A percentile compares a stretch with the other conserved stretches of the same genome.
These are phyloP conservation scores for Semotilus atromaculatus DNA, from an alignment of 2,797 vertebrate species.

Conservation along the genomic window DNA sequence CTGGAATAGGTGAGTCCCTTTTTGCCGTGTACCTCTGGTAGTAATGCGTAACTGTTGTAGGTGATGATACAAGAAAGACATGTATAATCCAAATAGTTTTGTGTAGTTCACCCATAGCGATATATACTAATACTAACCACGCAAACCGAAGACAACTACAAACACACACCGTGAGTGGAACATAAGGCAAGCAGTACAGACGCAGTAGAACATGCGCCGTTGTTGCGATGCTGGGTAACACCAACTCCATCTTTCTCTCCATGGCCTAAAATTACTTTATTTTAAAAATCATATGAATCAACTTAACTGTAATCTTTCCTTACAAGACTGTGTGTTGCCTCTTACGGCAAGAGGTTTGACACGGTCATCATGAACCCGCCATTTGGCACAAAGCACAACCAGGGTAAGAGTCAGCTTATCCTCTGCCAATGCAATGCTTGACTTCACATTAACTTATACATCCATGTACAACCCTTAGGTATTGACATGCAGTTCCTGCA, in stretches of 20 bases:
- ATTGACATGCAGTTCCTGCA: constrained; percentile 93
- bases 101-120: no score
- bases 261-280: neutral
- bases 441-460: neutral
- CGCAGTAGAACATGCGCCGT: no score
- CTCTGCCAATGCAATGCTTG: neutral
- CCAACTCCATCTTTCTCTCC: neutral
- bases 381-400: constrained; percentile 98
- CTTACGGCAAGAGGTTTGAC: constrained; percentile 86
- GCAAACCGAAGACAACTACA: no score
- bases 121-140: no score
- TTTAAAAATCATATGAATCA: neutral
- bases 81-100: no score
- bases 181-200: no score
- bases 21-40: no score
- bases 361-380: constrained; percentile 98
- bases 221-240: constrained; percentile 91
- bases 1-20: no score
- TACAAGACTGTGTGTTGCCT: constrained; percentile 86
- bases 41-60: no score
- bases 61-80: no score
- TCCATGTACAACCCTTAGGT: constrained; percentile 77
- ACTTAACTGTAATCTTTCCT: neutral
- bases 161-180: no score
- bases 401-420: constrained; percentile 79